Conservation (phyloP, 2,797 vertebrate genomes). For the Tinamus major region DNA sequence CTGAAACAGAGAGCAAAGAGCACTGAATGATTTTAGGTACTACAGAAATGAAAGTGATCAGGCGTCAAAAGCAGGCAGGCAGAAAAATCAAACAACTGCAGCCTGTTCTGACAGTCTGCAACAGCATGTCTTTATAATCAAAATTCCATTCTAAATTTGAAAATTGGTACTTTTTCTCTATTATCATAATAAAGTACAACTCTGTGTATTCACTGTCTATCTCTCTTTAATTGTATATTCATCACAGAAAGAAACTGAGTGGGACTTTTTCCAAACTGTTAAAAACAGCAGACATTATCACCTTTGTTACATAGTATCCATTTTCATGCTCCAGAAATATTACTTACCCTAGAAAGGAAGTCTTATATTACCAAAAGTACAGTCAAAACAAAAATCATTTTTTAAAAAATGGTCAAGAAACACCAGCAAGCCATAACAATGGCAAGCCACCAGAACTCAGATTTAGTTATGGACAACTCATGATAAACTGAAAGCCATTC, state of each 20-base stretch:
- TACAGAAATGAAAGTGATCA: neutral
- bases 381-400: neutral
- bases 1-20: neutral
- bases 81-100: neutral
- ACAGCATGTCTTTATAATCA: neutral
- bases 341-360: slow-evolving; percentile 13
- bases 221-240: neutral
- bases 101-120: neutral
- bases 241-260: neutral
- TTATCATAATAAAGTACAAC: neutral
- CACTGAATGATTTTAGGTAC: neutral
- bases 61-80: neutral
- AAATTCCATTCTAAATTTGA: neutral
- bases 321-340: neutral
- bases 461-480: neutral
- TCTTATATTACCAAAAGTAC: neutral
- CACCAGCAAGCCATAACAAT: neutral
- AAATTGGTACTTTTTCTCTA: neutral
- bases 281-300: neutral
- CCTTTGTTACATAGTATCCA: neutral
- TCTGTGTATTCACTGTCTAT: neutral
- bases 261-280: neutral
- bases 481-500: neutral
- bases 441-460: neutral
- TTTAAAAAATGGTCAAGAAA: neutral